These are phyloP conservation scores for Diplolepis rosae DNA, from an alignment of 2,888 invertebrate species.

Conservation along the genomic window DNA sequence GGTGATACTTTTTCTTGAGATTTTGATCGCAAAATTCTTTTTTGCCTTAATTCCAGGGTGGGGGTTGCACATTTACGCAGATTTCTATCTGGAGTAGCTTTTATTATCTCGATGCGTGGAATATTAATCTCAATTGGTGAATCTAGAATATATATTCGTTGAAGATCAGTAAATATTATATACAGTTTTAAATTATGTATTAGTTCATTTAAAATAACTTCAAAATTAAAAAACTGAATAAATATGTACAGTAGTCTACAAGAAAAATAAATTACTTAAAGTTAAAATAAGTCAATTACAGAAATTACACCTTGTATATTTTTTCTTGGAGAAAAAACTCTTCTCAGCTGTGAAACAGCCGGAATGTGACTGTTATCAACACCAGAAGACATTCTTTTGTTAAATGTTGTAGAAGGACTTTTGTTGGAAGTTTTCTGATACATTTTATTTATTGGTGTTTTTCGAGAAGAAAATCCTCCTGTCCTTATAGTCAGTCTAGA, in stretches of 20 bases:
- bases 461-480: not conserved
- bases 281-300: not conserved
- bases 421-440: not conserved
- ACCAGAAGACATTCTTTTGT: not conserved
- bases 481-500: not conserved
- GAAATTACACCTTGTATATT: not conserved
- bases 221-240: not conserved
- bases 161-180: not conserved
- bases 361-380: not conserved
- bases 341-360: not conserved
- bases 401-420: not conserved
- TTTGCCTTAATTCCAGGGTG: too few relatives aligned
- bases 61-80: not conserved
- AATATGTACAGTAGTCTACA: too few relatives aligned
- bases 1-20: not conserved
- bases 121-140: too few relatives aligned
- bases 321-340: not conserved
- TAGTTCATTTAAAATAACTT: not conserved
- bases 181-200: not conserved
- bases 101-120: not conserved
- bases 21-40: not conserved
- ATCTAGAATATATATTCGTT: not conserved
- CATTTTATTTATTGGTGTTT: not conserved
- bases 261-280: not conserved
- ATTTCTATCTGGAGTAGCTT: not conserved